Base-by-base conservation (phyloP, 2,797 vertebrate genomes). In the Brachymystax lenok region DNA sequence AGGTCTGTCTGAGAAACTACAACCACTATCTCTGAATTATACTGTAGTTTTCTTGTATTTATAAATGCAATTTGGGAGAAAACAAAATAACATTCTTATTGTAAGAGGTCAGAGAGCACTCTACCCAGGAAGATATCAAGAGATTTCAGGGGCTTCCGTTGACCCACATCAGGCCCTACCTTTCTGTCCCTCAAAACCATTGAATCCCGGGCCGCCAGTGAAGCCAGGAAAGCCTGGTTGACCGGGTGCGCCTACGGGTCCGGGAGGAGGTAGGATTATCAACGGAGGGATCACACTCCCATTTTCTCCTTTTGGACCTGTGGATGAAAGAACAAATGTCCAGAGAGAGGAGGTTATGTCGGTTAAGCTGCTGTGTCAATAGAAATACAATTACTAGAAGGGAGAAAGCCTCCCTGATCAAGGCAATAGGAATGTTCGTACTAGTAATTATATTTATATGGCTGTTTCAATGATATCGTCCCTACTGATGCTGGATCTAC, bases 221-320 rank as follows among this genome's bases (percentile, higher is more conserved):
- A 28, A 46, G 69, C 94, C 94, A 13, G 13, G 1, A 4, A 68
- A 30, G 66, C 66, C 66, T 19, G 66, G 66, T 33, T 14, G 12
- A 17, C 94, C 94, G 0, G 13, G n/a, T 0, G 10, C 24, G 10
- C 94, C 94, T 2, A 76, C 27, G 2, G 13, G 35, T 17, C 94
- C 93, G 6, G 0, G 2, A 0, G 68, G 0, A 0, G 78, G 27
- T 0, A 1, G 1, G 1, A 19, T 13, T 0, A 0, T 0, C 0
- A 6, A 5, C 50, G 63, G 82, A 3, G 14, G 0, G 13, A 77
- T 74, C 0, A 89, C 71, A 2, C 35, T 19, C 7, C 94, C 94
- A 14, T 10, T 13, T 30, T 89, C 85, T 76, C 94, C 94, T 54
- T 89, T 63, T 40, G 17, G 30, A 74, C 89, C 89, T 90, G 77